Conservation (phyloP, 2,888 invertebrate genomes). For the Lathronympha strigana region DNA sequence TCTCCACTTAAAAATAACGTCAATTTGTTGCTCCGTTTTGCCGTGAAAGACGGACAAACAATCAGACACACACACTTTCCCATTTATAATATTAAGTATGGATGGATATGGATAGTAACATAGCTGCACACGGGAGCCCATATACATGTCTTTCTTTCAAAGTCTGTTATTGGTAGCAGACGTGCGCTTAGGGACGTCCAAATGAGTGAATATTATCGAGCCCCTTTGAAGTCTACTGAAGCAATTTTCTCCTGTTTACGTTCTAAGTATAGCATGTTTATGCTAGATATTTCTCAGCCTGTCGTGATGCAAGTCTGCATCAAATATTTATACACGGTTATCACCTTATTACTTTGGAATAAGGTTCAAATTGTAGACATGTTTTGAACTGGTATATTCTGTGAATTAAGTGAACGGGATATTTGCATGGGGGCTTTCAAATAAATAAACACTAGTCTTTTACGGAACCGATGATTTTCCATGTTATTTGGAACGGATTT, state of each 20-base stretch:
- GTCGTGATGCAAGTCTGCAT: background rate
- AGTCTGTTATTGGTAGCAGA: constrained; percentile 72
- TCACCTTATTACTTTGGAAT: background rate
- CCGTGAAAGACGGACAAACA: too few relatives aligned
- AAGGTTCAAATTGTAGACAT: background rate
- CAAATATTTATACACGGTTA: background rate
- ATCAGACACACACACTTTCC: too few relatives aligned
- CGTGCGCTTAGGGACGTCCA: constrained; percentile 65
- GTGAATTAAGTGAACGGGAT: constrained; percentile 28
- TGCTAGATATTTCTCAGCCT: constrained; percentile 35
- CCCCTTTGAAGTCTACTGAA: constrained; percentile 73
- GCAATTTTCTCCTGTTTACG: constrained; percentile 67
- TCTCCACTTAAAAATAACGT: too few relatives aligned
- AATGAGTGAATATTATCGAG: constrained; percentile 71
- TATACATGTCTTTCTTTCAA: constrained; percentile 60
- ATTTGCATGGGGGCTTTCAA: constrained; percentile 24
- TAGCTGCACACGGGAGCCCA: constrained; percentile 3
- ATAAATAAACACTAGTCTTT: constrained; percentile 18
- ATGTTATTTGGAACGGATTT: constrained; percentile 4
- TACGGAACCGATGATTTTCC: constrained; percentile 2
- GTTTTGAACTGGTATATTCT: constrained; percentile 2
- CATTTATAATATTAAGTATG: too few relatives aligned
- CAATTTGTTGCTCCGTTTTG: too few relatives aligned
- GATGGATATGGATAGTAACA: too few relatives aligned
- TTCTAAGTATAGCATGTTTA: constrained; percentile 56